Percentiles rank a stretch among this genome's conserved stretches.
phyloP scores from a whole-genome alignment of 2,888 invertebrate genomes.

The Caradrina kadenii region DNA sequence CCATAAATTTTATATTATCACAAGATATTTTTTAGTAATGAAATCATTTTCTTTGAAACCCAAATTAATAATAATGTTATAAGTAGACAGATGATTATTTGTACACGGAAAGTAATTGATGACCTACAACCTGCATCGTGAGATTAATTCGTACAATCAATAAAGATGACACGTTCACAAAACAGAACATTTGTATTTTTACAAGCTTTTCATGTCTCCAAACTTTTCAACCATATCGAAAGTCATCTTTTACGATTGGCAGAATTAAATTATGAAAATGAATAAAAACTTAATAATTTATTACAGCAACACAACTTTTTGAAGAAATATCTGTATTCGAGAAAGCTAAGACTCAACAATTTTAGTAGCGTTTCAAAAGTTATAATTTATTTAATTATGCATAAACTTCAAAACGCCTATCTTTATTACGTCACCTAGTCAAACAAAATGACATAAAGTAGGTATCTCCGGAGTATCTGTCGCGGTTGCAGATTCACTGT shows the following conservation, averaged over 20 bases:
- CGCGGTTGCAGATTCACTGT: conserved; percentile 7
- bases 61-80: neutral
- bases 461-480: neutral
- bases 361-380: neutral
- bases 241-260: conserved; percentile 7
- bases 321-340: conserved; percentile 11
- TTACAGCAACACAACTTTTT: neutral
- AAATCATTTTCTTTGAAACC: neutral
- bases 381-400: conserved; percentile 1
- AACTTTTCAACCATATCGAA: conserved; percentile 11
- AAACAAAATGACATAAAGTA: conserved; percentile 28
- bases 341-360: conserved; percentile 3
- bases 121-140: conserved; percentile 29
- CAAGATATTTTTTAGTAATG: conserved; percentile 7
- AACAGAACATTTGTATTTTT: conserved; percentile 35
- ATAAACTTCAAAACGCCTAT: neutral
- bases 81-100: conserved; percentile 37
- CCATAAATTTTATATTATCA: neutral
- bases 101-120: conserved; percentile 42
- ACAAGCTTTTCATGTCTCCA: neutral
- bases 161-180: conserved; percentile 53
- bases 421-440: conserved; percentile 11
- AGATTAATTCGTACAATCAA: conserved; percentile 52
- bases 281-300: neutral
- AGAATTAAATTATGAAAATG: conserved; percentile 12